Base-by-base conservation (phyloP, 2,113 vertebrate genomes). In the Terrapene triunguis region DNA sequence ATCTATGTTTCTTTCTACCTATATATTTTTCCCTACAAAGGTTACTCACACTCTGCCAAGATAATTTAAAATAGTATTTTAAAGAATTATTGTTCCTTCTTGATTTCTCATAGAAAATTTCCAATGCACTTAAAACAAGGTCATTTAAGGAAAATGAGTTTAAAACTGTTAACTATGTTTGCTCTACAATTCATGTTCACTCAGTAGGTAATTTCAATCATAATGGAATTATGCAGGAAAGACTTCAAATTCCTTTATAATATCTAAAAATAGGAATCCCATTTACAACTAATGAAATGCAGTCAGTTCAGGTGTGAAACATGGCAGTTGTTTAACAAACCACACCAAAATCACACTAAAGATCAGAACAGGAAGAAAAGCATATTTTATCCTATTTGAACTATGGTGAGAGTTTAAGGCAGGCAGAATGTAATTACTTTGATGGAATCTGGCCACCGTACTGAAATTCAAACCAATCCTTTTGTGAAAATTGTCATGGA, bases 61-160 rank as follows among this genome's bases (percentile, higher is more conserved):
- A 32, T 78, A 92, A 91, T 95, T 95, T 91, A 79, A 42, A 19
- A 65, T 38, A 35, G 50, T 94, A 91, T 93, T 88, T 93, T 92
- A 96, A 96, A 76, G 47, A 92, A 82, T 53, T 50, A 80, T 44
- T 54, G 27, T 80, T 83, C 13, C 69, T 53, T 57, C 82, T 13
- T 19, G 9, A 3, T 57, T 57, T 29, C 83, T 54, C 47, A 88
- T 74, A 24, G 84, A 94, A 96, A 92, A 84, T 76, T 55, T 78
- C 32, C 76, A 0, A 0, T 57, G 48, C 13, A 53, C 79, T 14
- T 22, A 84, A 81, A 91, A 88, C 17, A 84, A 91, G 59, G 89
- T 78, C 78, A 42, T 78, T 17, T 85, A 85, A 82, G 89, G 85
- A 95, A 93, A 87, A 82, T 47, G 29, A 76, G 35, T 69, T 94